Evolutionary conservation across 1,140 invertebrate species (phyloP), one percentile per base, ranked within the genome.

Genomic region (Drosophila navojoa): DNA sequence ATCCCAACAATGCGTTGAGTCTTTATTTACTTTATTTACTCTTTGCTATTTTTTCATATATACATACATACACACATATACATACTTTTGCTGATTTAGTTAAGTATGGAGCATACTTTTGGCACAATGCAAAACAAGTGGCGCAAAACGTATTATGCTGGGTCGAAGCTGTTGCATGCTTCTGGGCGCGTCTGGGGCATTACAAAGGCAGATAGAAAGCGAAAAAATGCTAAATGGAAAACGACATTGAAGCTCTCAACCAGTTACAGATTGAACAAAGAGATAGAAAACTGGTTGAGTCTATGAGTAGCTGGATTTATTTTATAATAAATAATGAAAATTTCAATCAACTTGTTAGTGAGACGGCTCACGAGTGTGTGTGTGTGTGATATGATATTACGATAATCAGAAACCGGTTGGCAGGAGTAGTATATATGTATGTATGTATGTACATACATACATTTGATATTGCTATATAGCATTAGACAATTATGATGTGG

Each of bases 341-440:
- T 77, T 71, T 58, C 74, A 84, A 84, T 81, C 81, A 84, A 75
- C 62, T 84, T 79, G 81, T 77, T 85, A 63, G 79, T 59, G 54
- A 69, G 70, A 66, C 38, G 22, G 27, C 15, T 35, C n/a, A 42
- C 27, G 27, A 1, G 27, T 5, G 27, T 42, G 70, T 38, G n/a
- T 7, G 19, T 44, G 66, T 54, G 38, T 16, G 44, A 57, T 22
- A 54, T 54, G 35, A 22, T 58, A 35, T 42, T 16, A 13, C 10
- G 68, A 66, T 66, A 66, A 66, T 6, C 16, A 3, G 3, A 19
- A 64, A 66, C 69, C 62, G 69, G 69, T 67, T 72, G 16, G 11
- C 5, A 42, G 16, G n/a, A n/a, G 42, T 52, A 27, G 5, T 29
- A 11, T 52, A 52, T 40, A 6, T 32, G 15, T 19, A 32, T 22